Evolutionary conservation across 2,797 vertebrate genomes (phyloP), one percentile per base, ranked within the genome.

Genomic region (Ciconia nigra): DNA sequence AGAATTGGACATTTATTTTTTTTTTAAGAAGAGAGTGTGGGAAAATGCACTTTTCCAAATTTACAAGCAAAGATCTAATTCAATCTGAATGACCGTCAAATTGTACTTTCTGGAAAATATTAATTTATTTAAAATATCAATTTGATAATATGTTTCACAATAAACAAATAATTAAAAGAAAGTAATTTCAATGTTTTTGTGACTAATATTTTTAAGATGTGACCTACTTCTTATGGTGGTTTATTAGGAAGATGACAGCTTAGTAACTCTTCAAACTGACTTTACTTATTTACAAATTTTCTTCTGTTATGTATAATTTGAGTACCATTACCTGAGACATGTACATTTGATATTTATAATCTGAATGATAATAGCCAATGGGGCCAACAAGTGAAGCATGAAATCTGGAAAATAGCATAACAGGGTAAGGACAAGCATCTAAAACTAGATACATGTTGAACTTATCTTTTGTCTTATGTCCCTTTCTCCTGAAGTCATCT

Each of bases 11-110:
- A 35, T 82, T 39, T 63, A 44, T 33, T 55, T 54, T 79, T 58
- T 58, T 61, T 93, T 69, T 65, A 78, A 54, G 33, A 73, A 33
- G 31, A 91, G 35, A 80, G 65, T 94, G 54, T 97, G 90, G 90
- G 92, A 91, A 97, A 98, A 96, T 88, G 37, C 33, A 88, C 57
- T 93, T 71, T 83, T 87, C 71, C 8, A 72, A 74, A 90, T 89
- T 63, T 83, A 66, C 26, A 55, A 89, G 31, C 86, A 91, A 91
- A 77, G 7, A 10, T 85, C 22, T 89, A 83, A 94, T 89, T 90
- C 70, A 93, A 47, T 83, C 16, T 77, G 59, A 90, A 84, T 61
- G 54, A 15, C 39, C 62, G 6, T 88, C 31, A 91, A 72, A 82
- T 41, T 66, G 7, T 39, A 16, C 5, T 67, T 80, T 71, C 46